A percentile compares a stretch with the other conserved stretches of the same genome.
Evolutionary conservation across 2,888 invertebrate species (phyloP).

Genomic region (Trissoscelio sp.): DNA sequence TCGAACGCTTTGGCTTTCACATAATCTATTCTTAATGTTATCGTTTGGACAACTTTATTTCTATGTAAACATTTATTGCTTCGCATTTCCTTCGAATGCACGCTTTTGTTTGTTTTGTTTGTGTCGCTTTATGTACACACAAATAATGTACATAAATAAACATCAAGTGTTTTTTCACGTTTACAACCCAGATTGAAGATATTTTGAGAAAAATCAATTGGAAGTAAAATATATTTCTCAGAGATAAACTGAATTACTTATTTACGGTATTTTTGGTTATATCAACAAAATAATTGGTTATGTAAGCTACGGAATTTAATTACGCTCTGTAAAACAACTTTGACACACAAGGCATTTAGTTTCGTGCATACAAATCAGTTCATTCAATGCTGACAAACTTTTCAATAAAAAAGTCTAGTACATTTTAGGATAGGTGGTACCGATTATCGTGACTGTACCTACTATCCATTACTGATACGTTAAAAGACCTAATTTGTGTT

Average conservation of each 20-base stretch:
- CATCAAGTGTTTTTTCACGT: not conserved
- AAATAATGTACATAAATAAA: not conserved
- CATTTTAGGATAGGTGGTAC: no score
- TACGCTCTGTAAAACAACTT: conserved; percentile 3
- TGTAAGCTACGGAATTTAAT: conserved; percentile 11
- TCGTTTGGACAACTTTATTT: conserved; percentile 2
- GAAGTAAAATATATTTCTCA: not conserved
- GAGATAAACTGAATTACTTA: not conserved
- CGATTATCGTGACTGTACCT: no score
- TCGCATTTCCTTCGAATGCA: not conserved
- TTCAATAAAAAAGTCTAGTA: no score
- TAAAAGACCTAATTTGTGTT: no score
- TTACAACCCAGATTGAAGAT: no score
- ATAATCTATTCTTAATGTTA: conserved; percentile 10
- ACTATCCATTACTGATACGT: no score
- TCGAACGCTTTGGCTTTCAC: not conserved
- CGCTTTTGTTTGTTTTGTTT: not conserved
- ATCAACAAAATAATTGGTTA: conserved; percentile 12
- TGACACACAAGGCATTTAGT: conserved; percentile 14
- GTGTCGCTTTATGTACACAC: not conserved
- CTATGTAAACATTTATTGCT: not conserved
- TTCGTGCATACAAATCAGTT: conserved; percentile 6
- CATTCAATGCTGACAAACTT: no score
- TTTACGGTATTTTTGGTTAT: not conserved
- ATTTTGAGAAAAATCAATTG: not conserved